Conservation (phyloP, 2,888 invertebrate genomes). For the Chloroclystis v-ata region DNA sequence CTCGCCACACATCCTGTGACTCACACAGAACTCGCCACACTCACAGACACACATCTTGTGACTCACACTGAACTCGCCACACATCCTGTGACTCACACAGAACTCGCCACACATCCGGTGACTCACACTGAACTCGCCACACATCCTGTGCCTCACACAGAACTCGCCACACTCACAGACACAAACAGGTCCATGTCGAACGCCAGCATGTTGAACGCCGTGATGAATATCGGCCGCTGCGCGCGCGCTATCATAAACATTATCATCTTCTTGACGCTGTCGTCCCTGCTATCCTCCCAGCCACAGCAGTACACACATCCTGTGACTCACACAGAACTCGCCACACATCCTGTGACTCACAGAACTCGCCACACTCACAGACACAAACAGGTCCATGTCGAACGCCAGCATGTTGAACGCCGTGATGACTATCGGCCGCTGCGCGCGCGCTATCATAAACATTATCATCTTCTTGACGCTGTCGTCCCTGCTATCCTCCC, state of each 20-base stretch:
- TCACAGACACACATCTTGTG: too few relatives aligned
- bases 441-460: conserved; percentile 49
- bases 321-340: too few relatives aligned
- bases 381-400: conserved; percentile 53
- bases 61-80: too few relatives aligned
- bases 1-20: too few relatives aligned
- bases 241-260: conserved; percentile 48
- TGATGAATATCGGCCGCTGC: conserved; percentile 40
- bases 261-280: conserved; percentile 34
- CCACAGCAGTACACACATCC: conserved; percentile 56
- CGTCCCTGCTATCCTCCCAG: conserved; percentile 43
- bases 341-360: too few relatives aligned
- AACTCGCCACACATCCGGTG: too few relatives aligned
- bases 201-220: conserved; percentile 43
- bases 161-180: conserved; percentile 49
- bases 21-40: too few relatives aligned
- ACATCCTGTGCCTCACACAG: too few relatives aligned
- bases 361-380: too few relatives aligned
- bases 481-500: conserved; percentile 40
- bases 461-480: conserved; percentile 34
- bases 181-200: conserved; percentile 56
- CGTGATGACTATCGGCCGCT: conserved; percentile 39
- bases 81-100: too few relatives aligned
- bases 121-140: too few relatives aligned
- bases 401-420: conserved; percentile 47